Percentiles rank a stretch among this genome's conserved stretches.
Evolutionary conservation across 2,797 vertebrate species (phyloP).

Genomic region (Lagodon rhomboides): DNA sequence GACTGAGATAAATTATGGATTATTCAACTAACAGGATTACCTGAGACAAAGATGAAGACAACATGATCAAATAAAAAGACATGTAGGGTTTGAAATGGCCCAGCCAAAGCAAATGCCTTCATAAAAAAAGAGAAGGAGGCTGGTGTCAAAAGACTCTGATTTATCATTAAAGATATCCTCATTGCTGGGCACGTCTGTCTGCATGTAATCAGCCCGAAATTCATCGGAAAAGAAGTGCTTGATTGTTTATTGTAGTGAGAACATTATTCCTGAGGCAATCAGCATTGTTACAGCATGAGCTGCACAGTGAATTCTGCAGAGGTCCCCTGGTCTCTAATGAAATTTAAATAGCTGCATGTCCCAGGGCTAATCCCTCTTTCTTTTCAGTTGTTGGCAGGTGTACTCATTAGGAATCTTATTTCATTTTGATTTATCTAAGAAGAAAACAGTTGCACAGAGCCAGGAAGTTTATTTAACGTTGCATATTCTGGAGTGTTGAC

Average conservation of each 20-base stretch:
- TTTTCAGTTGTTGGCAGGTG: slow-evolving; percentile 62
- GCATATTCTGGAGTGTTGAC: slow-evolving; percentile 42
- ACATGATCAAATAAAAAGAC: not conserved
- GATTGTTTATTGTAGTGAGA: slow-evolving; percentile 47
- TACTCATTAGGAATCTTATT: slow-evolving; percentile 65
- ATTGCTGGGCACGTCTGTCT: slow-evolving; percentile 23
- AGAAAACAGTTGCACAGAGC: slow-evolving; percentile 42
- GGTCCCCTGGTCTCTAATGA: slow-evolving; percentile 72
- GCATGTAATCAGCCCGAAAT: slow-evolving; percentile 33
- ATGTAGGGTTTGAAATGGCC: not conserved
- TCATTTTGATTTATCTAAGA: slow-evolving; percentile 66
- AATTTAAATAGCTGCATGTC: slow-evolving; percentile 66
- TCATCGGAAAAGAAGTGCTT: slow-evolving; percentile 25
- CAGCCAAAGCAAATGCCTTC: not conserved
- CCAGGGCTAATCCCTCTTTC: slow-evolving; percentile 45
- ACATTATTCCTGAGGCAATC: slow-evolving; percentile 43
- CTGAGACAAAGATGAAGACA: not conserved
- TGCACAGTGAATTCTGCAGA: slow-evolving; percentile 46
- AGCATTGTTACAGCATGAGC: slow-evolving; percentile 34
- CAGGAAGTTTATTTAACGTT: slow-evolving; percentile 65
- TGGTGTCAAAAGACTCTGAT: slow-evolving; percentile 9
- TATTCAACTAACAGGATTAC: not conserved
- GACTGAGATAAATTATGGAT: not conserved
- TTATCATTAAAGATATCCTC: slow-evolving; percentile 31
- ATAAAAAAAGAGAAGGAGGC: not conserved